Evolutionary conservation across 2,113 vertebrate species (phyloP), one percentile per base, ranked within the genome.

Genomic region (Ranitomeya imitator): DNA sequence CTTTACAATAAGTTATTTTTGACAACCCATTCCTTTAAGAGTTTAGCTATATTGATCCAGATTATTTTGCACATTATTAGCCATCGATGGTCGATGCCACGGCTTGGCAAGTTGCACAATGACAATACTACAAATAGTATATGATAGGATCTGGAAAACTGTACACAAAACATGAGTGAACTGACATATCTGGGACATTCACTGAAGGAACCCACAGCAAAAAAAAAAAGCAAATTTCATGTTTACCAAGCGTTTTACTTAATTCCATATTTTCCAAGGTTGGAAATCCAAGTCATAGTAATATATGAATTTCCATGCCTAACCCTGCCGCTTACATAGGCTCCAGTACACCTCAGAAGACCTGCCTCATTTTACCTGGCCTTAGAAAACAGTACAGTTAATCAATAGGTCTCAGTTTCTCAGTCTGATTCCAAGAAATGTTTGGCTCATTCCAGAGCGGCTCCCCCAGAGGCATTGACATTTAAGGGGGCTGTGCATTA

Each of bases 391-490:
- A 80, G 23, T 52, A n/a, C 77, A 31, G 77, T 55, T 71, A 65
- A 77, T 88, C 67, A 88, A 88, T 83, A 52, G 52, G 54, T 37
- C 57, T 88, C 79, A 83, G 87, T 88, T 83, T 76, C 73, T 74
- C 26, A 74, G 55, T 59, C 57, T 10, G 23, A 26, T 88, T 88
- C 87, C 79, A 83, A 88, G 87, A 88, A 83, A 77, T 77, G 80
- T 65, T 83, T 83, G 87, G 87, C 80, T 88, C 67, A 7, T 77
- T 63, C 59, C 69, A 14, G 5, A 21, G 45, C 18, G 71, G 57
- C 19, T 55, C n/a, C 71, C 71, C 87, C 51, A 82, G 86, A 60
- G 86, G 79, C 52, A 59, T 74, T 14, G 71, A 23, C 54, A 51
- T 23, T 87, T 73, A 71, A 65, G 31, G 69, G 67, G 79, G 23